Percentiles rank a stretch among this genome's conserved stretches.
Conservation (phyloP, 2,113 vertebrate species). For the Falco punctatus region DNA sequence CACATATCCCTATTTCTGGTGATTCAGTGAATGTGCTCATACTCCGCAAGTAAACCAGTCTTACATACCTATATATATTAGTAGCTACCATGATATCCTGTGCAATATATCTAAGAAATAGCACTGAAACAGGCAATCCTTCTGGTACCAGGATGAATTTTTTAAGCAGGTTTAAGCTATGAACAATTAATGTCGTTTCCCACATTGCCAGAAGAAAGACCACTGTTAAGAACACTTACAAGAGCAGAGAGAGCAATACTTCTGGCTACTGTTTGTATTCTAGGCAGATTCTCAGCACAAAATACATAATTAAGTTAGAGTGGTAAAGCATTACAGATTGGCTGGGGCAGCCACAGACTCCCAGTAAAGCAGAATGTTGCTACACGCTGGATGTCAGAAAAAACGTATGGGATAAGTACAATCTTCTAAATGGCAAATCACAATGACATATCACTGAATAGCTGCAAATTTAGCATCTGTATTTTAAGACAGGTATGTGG, state of each 20-base stretch:
- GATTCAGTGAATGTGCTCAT: background rate
- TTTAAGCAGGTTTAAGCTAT: background rate
- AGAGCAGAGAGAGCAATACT: background rate
- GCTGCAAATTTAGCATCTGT: conserved; percentile 3
- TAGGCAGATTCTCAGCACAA: background rate
- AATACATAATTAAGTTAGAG: background rate
- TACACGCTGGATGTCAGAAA: background rate
- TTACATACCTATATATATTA: background rate
- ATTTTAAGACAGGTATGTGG: background rate
- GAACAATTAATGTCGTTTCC: background rate
- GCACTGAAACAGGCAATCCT: background rate
- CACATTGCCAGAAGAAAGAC: background rate
- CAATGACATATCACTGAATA: background rate
- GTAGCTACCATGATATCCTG: background rate
- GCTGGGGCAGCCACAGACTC: background rate
- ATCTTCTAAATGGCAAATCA: background rate
- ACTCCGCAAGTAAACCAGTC: background rate
- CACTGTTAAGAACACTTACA: background rate
- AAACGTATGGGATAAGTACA: background rate
- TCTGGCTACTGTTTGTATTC: background rate
- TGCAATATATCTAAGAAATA: background rate
- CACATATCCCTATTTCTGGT: background rate
- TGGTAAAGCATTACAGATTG: background rate
- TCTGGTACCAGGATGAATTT: background rate
- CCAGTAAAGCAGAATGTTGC: background rate